These are phyloP conservation scores for Petromus typicus DNA, from an alignment of 2,113 vertebrate species.

Conservation along the genomic window DNA sequence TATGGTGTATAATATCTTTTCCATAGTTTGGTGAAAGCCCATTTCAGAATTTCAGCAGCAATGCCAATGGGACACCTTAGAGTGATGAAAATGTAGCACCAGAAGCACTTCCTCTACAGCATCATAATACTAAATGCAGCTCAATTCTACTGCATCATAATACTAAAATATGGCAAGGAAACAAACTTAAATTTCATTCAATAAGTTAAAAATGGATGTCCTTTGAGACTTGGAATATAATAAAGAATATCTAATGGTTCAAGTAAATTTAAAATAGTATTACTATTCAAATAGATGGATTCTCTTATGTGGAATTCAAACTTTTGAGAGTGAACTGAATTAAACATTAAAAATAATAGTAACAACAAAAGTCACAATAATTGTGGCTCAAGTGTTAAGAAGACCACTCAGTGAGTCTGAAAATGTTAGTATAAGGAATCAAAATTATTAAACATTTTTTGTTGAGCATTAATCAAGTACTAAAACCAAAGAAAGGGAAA, in stretches of 20 bases:
- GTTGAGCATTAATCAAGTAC: background rate
- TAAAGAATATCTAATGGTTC: slow-evolving; percentile 61
- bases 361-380: background rate
- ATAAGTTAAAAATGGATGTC: slow-evolving; percentile 49
- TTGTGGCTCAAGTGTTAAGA: background rate
- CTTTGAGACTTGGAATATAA: slow-evolving; percentile 54
- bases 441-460: slow-evolving; percentile 21
- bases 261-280: slow-evolving; percentile 56
- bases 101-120: slow-evolving; percentile 27
- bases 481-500: background rate
- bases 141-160: slow-evolving; percentile 55
- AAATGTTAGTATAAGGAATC: background rate
- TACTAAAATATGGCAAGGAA: background rate
- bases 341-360: slow-evolving; percentile 2
- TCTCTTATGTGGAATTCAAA: slow-evolving; percentile 26
- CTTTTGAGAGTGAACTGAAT: slow-evolving; percentile 53
- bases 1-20: background rate
- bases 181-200: slow-evolving; percentile 56
- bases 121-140: slow-evolving; percentile 37
- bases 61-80: background rate
- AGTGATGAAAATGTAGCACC: slow-evolving; percentile 35
- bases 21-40: background rate
- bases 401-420: background rate
- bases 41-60: slow-evolving; percentile 54
- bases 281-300: slow-evolving; percentile 7